These are phyloP conservation scores for Stratiolaelaps scimitus DNA, from an alignment of 1,140 invertebrate species.

Conservation along the genomic window DNA sequence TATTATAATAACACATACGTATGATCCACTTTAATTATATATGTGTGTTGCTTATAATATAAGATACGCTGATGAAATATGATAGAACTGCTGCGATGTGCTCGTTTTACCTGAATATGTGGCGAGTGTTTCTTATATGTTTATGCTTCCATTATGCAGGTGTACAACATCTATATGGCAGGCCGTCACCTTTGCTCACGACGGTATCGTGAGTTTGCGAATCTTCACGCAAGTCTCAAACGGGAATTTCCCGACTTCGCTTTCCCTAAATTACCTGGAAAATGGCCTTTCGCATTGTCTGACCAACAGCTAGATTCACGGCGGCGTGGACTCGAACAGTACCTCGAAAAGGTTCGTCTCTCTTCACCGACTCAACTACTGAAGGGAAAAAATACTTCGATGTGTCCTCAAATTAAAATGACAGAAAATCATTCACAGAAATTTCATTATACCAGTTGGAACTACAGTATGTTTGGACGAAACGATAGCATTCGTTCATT, in stretches of 20 bases:
- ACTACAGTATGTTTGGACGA: slow-evolving; percentile 8
- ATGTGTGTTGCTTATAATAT: too few species aligned
- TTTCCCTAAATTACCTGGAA: slow-evolving; percentile 94
- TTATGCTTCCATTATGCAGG: slow-evolving; percentile 41
- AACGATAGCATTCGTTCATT: background rate
- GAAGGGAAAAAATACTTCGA: too few species aligned
- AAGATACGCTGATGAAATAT: too few species aligned
- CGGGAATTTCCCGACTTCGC: slow-evolving; percentile 93
- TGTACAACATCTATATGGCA: slow-evolving; percentile 98
- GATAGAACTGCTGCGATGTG: too few species aligned
- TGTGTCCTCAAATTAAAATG: too few species aligned
- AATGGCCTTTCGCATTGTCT: slow-evolving; percentile 91
- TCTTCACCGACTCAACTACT: too few species aligned
- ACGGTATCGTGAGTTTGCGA: slow-evolving; percentile 86
- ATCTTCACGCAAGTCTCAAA: slow-evolving; percentile 74
- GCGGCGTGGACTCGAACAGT: slow-evolving; percentile 84
- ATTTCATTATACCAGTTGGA: background rate
- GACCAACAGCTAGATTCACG: slow-evolving; percentile 92
- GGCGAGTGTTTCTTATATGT: too few species aligned
- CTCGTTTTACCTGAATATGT: too few species aligned
- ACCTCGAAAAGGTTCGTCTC: slow-evolving; percentile 67
- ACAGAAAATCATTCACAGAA: background rate
- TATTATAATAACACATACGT: too few species aligned
- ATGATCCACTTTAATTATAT: too few species aligned
- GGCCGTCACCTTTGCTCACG: slow-evolving; percentile 89